Evolutionary conservation across 2,797 vertebrate genomes (phyloP).

Genomic region (Hydrocynus forskahlii): DNA sequence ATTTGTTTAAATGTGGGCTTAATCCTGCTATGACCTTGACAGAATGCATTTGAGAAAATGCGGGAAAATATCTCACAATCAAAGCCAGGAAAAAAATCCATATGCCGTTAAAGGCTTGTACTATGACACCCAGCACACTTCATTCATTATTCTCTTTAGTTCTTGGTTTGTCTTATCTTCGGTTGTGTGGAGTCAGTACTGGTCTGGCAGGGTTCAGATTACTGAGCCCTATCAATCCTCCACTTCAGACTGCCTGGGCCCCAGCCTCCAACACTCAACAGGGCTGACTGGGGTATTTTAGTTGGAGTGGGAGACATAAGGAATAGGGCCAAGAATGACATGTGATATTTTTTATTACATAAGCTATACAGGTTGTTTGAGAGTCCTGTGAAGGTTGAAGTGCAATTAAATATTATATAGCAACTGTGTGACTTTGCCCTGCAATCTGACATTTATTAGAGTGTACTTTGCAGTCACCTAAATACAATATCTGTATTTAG

Average conservation of each 20-base stretch:
- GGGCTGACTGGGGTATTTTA: slow-evolving; percentile 47
- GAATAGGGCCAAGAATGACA: not conserved
- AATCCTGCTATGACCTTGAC: not conserved
- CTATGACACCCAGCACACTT: not conserved
- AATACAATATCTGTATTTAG: not conserved
- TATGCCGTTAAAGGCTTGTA: not conserved
- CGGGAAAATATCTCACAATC: not conserved
- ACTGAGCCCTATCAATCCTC: slow-evolving; percentile 7
- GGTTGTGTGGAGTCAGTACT: slow-evolving; percentile 38
- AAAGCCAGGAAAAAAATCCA: not conserved
- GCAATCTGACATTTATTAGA: slow-evolving; percentile 30
- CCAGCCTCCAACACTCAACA: slow-evolving; percentile 4
- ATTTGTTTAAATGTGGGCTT: not conserved
- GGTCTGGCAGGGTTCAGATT: slow-evolving; percentile 46
- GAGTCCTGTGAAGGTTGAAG: not conserved
- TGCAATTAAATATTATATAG: slow-evolving; percentile 1
- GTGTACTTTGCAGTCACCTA: not conserved
- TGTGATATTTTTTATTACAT: slow-evolving; percentile 29
- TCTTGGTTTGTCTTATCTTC: slow-evolving; percentile 3
- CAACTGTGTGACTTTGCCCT: slow-evolving; percentile 16
- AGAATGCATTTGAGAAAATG: not conserved
- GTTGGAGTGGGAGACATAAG: not conserved
- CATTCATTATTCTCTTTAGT: not conserved
- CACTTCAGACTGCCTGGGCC: not conserved
- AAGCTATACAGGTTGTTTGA: slow-evolving; percentile 24